phyloP scores from a whole-genome alignment of 2,113 vertebrate genomes.

The Rhea americana region DNA sequence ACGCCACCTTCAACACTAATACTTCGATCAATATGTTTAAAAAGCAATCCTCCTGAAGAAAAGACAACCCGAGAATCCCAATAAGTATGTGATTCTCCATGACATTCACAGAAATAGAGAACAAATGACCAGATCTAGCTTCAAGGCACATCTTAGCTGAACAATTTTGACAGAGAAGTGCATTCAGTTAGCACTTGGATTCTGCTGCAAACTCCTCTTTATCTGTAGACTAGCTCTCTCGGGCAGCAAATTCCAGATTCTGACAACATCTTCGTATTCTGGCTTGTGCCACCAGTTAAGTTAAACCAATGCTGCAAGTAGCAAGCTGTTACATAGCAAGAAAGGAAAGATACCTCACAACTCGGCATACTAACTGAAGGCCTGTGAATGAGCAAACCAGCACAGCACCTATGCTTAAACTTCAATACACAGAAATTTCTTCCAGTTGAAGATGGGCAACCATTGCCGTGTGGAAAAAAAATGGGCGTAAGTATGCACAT shows the following conservation, averaged over 20 bases:
- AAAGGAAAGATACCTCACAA: neutral
- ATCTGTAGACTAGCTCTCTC: neutral
- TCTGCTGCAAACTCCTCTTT: neutral
- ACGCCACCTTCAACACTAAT: neutral
- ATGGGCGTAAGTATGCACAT: neutral
- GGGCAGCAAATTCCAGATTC: neutral
- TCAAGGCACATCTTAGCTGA: neutral
- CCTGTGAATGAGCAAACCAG: neutral
- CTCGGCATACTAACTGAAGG: neutral
- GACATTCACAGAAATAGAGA: neutral
- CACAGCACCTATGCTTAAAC: neutral
- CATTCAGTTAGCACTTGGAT: neutral
- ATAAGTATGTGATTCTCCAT: neutral
- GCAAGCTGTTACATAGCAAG: neutral
- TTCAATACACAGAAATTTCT: neutral
- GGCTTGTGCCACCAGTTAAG: neutral
- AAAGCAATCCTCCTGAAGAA: neutral
- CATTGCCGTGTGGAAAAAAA: neutral
- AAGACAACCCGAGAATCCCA: neutral
- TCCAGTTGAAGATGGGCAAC: neutral
- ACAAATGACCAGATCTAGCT: neutral
- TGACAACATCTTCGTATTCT: neutral
- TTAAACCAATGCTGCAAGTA: neutral
- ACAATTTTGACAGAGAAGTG: neutral
- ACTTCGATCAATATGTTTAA: neutral